These are phyloP conservation scores for Drosophila robusta DNA, from an alignment of 2,888 invertebrate species.

Conservation along the genomic window DNA sequence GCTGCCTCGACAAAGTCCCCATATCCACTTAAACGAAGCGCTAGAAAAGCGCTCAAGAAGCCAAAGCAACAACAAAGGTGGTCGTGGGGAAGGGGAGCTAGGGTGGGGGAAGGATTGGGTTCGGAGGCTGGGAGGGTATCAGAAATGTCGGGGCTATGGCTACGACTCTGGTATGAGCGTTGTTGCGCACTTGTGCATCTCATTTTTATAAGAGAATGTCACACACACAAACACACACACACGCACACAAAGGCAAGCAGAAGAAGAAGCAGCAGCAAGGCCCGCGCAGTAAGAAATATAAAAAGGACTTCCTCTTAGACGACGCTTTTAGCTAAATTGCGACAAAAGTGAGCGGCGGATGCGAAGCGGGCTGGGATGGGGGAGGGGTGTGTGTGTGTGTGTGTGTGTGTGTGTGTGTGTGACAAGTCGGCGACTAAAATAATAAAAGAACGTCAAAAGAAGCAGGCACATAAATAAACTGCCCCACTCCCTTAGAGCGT, in stretches of 20 bases:
- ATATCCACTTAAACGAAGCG: conserved; percentile 56
- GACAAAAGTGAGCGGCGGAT: conserved; percentile 74
- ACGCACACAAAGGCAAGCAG: conserved; percentile 15
- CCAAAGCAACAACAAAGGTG: conserved; percentile 19
- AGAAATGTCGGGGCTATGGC: conserved; percentile 20
- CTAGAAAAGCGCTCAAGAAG: conserved; percentile 47
- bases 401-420: conserved; percentile 17
- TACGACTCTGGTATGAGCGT: conserved; percentile 17
- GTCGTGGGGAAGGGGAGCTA: neutral
- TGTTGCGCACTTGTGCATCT: conserved; percentile 58
- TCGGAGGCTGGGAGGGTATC: neutral
- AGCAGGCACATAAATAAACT: conserved; percentile 76
- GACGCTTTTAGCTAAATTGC: conserved; percentile 80
- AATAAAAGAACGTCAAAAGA: conserved; percentile 77
- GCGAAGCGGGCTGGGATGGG: conserved; percentile 11
- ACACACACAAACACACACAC: conserved; percentile 40
- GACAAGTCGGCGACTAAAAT: conserved; percentile 68
- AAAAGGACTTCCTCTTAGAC: conserved; percentile 78
- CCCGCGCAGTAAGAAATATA: conserved; percentile 54
- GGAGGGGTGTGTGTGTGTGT: neutral
- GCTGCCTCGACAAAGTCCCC: conserved; percentile 33
- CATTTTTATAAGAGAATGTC: conserved; percentile 60
- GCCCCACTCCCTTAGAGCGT: conserved; percentile 16
- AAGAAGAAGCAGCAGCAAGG: conserved; percentile 3
- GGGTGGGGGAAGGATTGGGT: neutral